These are phyloP conservation scores for Athrips mouffetella DNA, from an alignment of 2,888 invertebrate genomes.

Conservation along the genomic window DNA sequence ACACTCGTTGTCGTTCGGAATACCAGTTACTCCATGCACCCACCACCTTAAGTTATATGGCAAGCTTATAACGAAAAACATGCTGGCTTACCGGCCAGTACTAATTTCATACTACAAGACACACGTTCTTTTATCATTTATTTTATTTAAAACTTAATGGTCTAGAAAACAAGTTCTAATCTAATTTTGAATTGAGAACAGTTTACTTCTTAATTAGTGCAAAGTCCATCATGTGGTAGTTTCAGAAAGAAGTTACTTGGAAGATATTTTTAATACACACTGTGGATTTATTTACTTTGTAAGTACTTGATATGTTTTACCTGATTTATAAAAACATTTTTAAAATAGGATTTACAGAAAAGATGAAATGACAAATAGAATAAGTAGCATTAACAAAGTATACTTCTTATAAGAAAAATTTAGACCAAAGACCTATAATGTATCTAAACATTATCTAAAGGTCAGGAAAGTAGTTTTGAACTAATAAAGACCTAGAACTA, in stretches of 20 bases:
- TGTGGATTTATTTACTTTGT: conserved; percentile 20
- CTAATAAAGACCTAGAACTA: no score
- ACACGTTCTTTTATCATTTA: conserved; percentile 17
- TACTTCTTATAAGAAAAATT: no score
- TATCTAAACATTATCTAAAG: no score
- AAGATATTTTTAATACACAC: conserved; percentile 13
- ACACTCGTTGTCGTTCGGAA: background rate
- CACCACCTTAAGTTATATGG: conserved; percentile 35
- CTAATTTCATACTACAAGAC: conserved; percentile 29
- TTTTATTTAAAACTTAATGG: conserved; percentile 9
- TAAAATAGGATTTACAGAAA: background rate
- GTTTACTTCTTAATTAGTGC: conserved; percentile 16
- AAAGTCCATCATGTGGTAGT: conserved; percentile 20
- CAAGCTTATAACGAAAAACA: conserved; percentile 48
- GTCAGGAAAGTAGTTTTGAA: no score
- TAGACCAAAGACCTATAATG: no score
- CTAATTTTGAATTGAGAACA: conserved; percentile 11
- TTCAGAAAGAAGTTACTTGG: conserved; percentile 13
- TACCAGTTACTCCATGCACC: conserved; percentile 19
- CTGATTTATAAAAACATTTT: background rate
- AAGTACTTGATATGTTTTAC: conserved; percentile 11
- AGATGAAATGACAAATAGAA: no score
- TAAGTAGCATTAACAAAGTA: no score
- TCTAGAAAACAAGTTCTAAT: conserved; percentile 11
- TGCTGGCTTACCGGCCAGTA: conserved; percentile 43